A percentile compares a stretch with the other conserved stretches of the same genome.
These are phyloP conservation scores for Sitta carolinensis DNA, from an alignment of 2,797 vertebrate genomes.

Conservation along the genomic window DNA sequence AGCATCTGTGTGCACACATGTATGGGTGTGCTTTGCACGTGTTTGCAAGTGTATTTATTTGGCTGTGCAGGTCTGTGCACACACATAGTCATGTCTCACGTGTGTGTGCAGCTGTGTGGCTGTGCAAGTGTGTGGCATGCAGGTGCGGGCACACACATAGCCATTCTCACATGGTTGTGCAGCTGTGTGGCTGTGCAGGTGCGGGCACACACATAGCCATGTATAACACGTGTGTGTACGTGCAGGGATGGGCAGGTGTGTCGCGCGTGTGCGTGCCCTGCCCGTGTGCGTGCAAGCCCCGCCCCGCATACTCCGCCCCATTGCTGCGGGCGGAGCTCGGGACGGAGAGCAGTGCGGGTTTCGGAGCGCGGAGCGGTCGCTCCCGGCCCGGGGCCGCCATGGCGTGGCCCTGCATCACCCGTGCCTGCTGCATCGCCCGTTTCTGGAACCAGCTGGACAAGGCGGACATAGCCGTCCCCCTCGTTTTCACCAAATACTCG, in stretches of 20 bases:
- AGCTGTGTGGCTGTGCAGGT: too few relatives aligned
- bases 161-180: neutral
- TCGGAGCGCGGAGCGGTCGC: neutral
- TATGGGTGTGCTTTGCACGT: fast-evolving
- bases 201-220: too few relatives aligned
- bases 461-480: constrained; percentile 93
- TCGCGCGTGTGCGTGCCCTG: neutral
- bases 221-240: too few relatives aligned
- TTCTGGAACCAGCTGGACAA: constrained; percentile 99
- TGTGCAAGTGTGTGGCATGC: too few relatives aligned
- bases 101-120: neutral
- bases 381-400: constrained; percentile 71
- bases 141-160: too few relatives aligned
- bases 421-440: constrained; percentile 97
- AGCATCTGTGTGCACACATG: too few relatives aligned
- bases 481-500: constrained; percentile 94
- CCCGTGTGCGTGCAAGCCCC: neutral
- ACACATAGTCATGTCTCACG: too few relatives aligned
- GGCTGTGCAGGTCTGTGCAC: too few relatives aligned
- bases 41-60: neutral
- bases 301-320: neutral
- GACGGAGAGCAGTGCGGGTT: neutral
- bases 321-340: neutral
- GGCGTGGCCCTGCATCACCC: constrained; percentile 98
- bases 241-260: too few relatives aligned